Base-by-base conservation (phyloP, 1,140 invertebrate species). In the Cotesia glomerata region DNA sequence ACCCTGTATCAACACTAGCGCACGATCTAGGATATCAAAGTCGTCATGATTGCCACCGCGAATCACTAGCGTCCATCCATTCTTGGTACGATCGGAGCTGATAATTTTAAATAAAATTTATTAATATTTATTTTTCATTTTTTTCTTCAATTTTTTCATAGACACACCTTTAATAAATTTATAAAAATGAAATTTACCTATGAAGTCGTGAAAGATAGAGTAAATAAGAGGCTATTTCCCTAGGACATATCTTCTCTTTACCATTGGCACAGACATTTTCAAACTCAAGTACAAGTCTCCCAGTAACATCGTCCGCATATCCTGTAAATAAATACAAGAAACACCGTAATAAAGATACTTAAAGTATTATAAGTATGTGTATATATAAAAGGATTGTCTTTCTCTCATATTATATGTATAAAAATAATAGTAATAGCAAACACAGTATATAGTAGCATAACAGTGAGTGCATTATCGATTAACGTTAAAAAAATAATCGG, bases 141-240 rank as follows among this genome's bases (percentile, higher is more conserved):
- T 52, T 52, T 51, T 63, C 62, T 63, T 62, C 34, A 26, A 51
- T 52, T 67, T 13, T 62, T 18, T 13, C 49, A 4, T 52, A 9
- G 5, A 5, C 26, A 2, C 1, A 26, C 1, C 26, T 2, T 18
- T 49, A 9, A 34, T 69, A 62, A 51, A 32, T 32, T 56, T 49
- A 58, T 2, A 62, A 14, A 49, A 16, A 58, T 8, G 18, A 45
- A 49, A 26, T 58, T 45, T 81, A 87, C 86, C 84, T 86, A 78
- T 82, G 82, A 61, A 87, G 79, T 76, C 85, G 82, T 18, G 80
- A 75, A 80, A 87, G 85, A 80, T 87, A 87, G 78, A 86, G 81
- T 14, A 87, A 78, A 79, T 85, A 84, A 62, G 82, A 81, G 51
- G 86, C 82, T 61, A 84, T 79, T 75, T 87, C 84, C 71, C 79